Evolutionary conservation across 2,888 invertebrate genomes (phyloP).

Genomic region (Epsilonema sp.): DNA sequence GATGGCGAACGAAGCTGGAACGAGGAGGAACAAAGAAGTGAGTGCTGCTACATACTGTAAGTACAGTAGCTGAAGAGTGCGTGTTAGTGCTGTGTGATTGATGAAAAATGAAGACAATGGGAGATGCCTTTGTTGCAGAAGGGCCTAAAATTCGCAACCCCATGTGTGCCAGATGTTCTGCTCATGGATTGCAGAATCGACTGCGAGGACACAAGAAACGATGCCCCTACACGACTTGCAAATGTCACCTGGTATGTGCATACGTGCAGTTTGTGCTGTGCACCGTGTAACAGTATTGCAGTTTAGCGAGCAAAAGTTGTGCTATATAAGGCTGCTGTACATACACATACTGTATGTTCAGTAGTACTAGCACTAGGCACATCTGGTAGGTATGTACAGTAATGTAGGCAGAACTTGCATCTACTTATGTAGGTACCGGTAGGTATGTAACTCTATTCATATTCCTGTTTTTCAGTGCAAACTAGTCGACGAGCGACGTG

Average conservation of each 20-base stretch:
- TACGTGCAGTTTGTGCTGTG: neutral
- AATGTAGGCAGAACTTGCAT: neutral
- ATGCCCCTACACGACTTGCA: slow-evolving; percentile 18
- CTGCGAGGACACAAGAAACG: slow-evolving; percentile 23
- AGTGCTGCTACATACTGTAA: no score
- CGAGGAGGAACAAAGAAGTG: neutral
- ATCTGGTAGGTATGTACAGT: no score
- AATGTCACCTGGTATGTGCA: slow-evolving; percentile 16
- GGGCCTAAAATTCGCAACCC: slow-evolving; percentile 12
- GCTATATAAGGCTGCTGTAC: no score
- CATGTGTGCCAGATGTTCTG: slow-evolving; percentile 23
- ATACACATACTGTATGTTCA: no score
- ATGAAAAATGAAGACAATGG: no score
- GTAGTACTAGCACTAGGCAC: no score
- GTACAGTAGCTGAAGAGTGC: no score
- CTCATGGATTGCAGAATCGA: slow-evolving; percentile 19
- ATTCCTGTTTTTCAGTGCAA: slow-evolving; percentile 14
- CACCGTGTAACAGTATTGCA: no score
- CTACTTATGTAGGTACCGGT: neutral
- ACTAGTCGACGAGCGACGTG: slow-evolving; percentile 20
- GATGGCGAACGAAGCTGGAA: slow-evolving; percentile 3
- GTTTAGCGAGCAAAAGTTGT: no score
- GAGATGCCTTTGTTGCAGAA: no score
- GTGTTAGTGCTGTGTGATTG: no score
- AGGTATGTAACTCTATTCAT: neutral